Conservation (phyloP, 64 coral and sea anemone species). For the Montipora cactus region DNA sequence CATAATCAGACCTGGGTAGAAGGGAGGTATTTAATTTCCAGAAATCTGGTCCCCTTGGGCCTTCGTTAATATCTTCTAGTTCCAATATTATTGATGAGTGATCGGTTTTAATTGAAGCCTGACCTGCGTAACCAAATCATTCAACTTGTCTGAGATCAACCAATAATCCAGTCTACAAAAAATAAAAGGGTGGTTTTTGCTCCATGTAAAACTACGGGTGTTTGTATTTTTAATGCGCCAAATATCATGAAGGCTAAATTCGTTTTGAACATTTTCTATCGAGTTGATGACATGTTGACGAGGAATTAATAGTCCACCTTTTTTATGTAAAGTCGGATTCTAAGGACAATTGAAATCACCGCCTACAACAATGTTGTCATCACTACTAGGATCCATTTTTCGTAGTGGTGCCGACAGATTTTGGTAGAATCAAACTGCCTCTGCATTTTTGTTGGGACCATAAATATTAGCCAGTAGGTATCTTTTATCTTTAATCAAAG, state of each 20-base stretch:
- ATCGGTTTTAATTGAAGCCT: neutral
- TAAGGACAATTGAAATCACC: constrained; percentile 1
- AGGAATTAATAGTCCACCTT: neutral
- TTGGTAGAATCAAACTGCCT: neutral
- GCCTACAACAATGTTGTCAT: neutral
- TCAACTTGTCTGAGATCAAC: neutral
- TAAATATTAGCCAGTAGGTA: constrained; percentile 4
- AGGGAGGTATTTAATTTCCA: neutral
- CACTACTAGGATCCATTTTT: neutral
- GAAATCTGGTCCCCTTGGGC: neutral
- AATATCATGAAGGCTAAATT: constrained; percentile 3
- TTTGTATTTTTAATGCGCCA: neutral
- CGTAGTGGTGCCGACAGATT: neutral
- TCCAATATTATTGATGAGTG: neutral
- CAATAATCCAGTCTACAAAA: constrained; percentile 9
- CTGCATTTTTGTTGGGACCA: constrained; percentile 6
- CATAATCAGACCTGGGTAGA: neutral
- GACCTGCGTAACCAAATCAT: neutral
- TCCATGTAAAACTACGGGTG: neutral
- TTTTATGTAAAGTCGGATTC: neutral
- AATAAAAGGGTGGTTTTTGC: neutral
- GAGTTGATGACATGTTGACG: neutral
- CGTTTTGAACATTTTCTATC: neutral
- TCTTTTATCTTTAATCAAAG: neutral
- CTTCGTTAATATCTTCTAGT: neutral